phyloP scores from a whole-genome alignment of 2,113 vertebrate species.

The cattle (Bos taurus) region ARS-UCD2.0 NC_037335.1:82302001-82302500 shows the following conservation, averaged over 20 bases:
- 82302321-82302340: background rate
- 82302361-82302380: background rate
- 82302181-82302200: background rate
- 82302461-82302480: background rate
- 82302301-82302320: background rate
- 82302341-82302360: background rate
- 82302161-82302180: background rate
- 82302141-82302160: background rate
- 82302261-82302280: background rate
- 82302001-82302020: background rate
- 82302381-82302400: background rate
- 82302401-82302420: background rate
- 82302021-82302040: background rate
- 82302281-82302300: background rate
- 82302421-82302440: background rate
- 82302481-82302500: background rate
- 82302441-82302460: background rate
- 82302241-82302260: background rate
- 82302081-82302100: background rate
- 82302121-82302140: background rate
- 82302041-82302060: background rate
- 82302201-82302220: background rate
- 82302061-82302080: background rate
- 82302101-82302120: background rate
- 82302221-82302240: background rate